Evolutionary conservation across 2,888 invertebrate genomes (phyloP).

Genomic region (Rambutsinella grinnellia): DNA sequence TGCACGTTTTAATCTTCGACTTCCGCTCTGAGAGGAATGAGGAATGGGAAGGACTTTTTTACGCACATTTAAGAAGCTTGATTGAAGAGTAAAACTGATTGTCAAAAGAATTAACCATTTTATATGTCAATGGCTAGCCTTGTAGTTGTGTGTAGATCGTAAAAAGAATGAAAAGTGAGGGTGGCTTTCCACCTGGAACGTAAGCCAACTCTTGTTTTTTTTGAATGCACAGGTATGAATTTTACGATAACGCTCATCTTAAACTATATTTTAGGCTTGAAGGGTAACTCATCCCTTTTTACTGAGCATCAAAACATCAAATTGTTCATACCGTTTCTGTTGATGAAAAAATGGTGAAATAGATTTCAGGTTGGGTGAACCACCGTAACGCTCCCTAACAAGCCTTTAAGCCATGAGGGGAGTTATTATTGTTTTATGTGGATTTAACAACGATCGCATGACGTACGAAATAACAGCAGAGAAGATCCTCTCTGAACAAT

Average conservation of each 20-base stretch:
- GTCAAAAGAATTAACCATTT: no score
- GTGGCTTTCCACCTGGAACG: no score
- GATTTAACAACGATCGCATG: constrained; percentile 20
- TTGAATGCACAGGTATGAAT: no score
- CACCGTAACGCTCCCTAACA: constrained; percentile 27
- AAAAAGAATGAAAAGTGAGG: no score
- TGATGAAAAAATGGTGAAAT: constrained; percentile 27
- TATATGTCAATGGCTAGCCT: no score
- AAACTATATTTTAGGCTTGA: no score
- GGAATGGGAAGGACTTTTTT: background rate
- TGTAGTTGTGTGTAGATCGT: no score
- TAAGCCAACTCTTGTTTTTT: no score
- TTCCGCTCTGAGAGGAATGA: constrained; percentile 25
- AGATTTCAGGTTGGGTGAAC: constrained; percentile 41
- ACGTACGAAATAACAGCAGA: constrained; percentile 14
- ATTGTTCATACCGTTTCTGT: background rate
- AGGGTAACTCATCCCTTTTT: no score
- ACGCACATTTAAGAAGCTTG: no score
- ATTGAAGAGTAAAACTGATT: background rate
- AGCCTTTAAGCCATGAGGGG: background rate
- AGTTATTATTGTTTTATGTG: constrained; percentile 22
- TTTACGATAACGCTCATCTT: no score
- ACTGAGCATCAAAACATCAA: no score
- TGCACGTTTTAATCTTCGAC: constrained; percentile 42
- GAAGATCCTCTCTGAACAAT: constrained; percentile 7